Conservation (phyloP, 2,888 invertebrate species). For the Heliothis peltigera region DNA sequence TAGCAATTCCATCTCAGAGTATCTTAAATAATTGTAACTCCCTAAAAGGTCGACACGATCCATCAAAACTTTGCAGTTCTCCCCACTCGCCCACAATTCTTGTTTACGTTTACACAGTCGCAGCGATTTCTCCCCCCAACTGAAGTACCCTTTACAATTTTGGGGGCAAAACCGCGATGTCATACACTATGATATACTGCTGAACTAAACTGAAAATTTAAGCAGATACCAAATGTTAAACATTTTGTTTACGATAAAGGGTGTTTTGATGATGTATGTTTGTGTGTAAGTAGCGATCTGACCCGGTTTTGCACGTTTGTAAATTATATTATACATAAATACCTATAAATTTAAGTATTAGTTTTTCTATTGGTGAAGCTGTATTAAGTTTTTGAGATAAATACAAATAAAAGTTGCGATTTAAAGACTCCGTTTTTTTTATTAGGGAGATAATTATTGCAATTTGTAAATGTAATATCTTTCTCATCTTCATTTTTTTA, state of each 20-base stretch:
- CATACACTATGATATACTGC: constrained; percentile 36
- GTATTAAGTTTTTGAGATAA: too few relatives aligned
- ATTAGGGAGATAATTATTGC: too few relatives aligned
- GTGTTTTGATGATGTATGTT: neutral
- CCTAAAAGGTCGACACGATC: neutral
- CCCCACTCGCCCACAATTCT: constrained; percentile 3
- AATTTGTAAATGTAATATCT: too few relatives aligned
- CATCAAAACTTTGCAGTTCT: neutral
- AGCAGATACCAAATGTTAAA: constrained; percentile 22
- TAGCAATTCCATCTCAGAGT: too few relatives aligned
- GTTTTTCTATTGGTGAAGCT: too few relatives aligned
- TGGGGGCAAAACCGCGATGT: constrained; percentile 27
- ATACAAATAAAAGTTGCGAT: too few relatives aligned
- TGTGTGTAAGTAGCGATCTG: too few relatives aligned
- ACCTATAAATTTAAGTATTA: too few relatives aligned
- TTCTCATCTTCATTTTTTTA: too few relatives aligned
- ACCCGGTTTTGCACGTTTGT: too few relatives aligned
- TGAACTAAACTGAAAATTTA: constrained; percentile 51
- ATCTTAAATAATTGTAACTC: neutral
- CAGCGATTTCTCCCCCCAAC: neutral
- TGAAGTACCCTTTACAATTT: constrained; percentile 26
- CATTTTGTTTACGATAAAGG: constrained; percentile 10
- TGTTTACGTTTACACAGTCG: neutral
- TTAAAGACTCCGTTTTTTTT: too few relatives aligned
- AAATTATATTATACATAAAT: too few relatives aligned